phyloP scores from a whole-genome alignment of 2,113 vertebrate species.

The Laterallus jamaicensis region DNA sequence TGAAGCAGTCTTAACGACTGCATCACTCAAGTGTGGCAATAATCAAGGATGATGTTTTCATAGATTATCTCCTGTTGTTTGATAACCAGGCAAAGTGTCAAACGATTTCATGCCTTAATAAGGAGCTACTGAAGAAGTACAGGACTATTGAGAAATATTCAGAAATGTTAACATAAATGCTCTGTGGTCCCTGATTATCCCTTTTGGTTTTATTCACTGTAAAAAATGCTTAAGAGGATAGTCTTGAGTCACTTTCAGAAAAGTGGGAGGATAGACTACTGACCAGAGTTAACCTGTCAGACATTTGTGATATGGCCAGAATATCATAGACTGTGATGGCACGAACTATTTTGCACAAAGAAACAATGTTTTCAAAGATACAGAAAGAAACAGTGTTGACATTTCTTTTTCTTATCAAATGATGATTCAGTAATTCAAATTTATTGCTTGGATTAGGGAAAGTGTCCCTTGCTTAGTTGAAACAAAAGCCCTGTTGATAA shows the following conservation, averaged over 20 bases:
- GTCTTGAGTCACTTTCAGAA: background rate
- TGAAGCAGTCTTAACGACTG: background rate
- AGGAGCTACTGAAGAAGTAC: background rate
- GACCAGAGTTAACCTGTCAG: background rate
- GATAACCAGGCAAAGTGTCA: background rate
- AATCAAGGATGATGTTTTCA: background rate
- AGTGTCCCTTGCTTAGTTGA: background rate
- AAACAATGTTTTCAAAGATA: background rate
- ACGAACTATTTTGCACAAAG: background rate
- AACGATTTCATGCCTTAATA: background rate
- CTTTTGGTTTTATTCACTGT: background rate
- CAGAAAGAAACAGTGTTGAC: background rate
- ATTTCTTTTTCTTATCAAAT: background rate
- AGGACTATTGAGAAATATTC: background rate
- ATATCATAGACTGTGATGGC: background rate
- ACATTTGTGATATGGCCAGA: background rate
- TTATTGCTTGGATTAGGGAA: background rate
- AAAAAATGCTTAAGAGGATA: background rate
- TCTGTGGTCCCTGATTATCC: background rate
- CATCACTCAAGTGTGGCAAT: background rate
- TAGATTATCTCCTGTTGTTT: background rate
- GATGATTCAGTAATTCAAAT: background rate
- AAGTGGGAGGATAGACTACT: background rate
- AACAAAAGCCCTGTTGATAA: background rate
- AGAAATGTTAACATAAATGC: background rate